Percentiles rank a stretch among this genome's conserved stretches.
Conservation (phyloP, 1,140 invertebrate genomes). For the Brachionus rotundiformis region DNA sequence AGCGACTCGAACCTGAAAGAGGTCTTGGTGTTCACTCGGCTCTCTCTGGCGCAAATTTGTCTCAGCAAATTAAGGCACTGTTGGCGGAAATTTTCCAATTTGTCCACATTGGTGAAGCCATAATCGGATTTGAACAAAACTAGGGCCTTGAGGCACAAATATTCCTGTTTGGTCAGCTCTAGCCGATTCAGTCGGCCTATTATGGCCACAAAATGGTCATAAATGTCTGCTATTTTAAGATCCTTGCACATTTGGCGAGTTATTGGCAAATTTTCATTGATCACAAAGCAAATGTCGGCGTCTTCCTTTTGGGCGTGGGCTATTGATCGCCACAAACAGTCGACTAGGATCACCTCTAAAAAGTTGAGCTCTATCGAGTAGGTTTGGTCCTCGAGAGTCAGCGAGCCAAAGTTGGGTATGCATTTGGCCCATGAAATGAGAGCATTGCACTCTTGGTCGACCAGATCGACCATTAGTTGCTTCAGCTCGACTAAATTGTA, state of each 20-base stretch:
- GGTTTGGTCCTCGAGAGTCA: conserved; percentile 15
- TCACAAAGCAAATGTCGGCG: not conserved
- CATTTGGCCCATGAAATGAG: conserved; percentile 32
- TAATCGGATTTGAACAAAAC: conserved; percentile 27
- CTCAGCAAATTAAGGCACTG: not conserved
- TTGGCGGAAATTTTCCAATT: not conserved
- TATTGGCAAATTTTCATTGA: not conserved
- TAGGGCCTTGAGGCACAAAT: conserved; percentile 7
- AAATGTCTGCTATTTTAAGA: conserved; percentile 25
- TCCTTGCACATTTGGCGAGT: conserved; percentile 11
- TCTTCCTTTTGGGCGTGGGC: not conserved
- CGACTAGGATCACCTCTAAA: not conserved
- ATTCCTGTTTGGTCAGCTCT: conserved; percentile 10
- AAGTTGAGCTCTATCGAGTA: conserved; percentile 33
- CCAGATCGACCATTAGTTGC: conserved; percentile 17
- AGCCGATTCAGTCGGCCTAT: not conserved
- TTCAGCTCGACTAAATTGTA: not conserved
- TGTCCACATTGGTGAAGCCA: conserved; percentile 31
- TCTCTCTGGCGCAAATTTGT: not conserved
- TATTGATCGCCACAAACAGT: conserved; percentile 26
- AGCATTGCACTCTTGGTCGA: conserved; percentile 33
- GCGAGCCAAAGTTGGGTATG: conserved; percentile 34
- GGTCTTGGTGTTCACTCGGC: not conserved
- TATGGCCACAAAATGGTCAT: conserved; percentile 12
- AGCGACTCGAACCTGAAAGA: conserved; percentile 1